Base-by-base conservation (phyloP, 1,140 invertebrate species). In the Scaptomyza montana region DNA sequence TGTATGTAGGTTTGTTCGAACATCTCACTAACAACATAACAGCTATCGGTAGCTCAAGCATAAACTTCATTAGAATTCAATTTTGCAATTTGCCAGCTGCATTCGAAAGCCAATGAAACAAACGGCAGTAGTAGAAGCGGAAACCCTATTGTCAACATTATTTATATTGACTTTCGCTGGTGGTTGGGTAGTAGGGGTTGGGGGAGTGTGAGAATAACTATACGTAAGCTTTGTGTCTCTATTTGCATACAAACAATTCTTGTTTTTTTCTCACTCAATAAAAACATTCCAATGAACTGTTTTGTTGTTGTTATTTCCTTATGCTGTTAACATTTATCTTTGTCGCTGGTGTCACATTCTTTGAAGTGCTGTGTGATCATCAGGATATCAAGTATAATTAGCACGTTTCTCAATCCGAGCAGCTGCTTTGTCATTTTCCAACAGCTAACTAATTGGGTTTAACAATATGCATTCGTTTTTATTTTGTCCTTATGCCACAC, bases 1-100 rank as follows among this genome's bases (percentile, higher is more conserved):
- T 41, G 39, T 3, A n/a, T 36, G 39, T 43, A 8, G 5, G 39
- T n/a, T n/a, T 43, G 39, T 43, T n/a, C 39, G 4, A 43, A n/a
- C 49, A 59, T 66, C 54, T 12, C 19, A 49, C 47, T 55, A 41
- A 68, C 49, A 47, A 36, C 33, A 8, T 9, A 36, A 9, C 33
- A 39, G 16, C 16, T 25, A 36, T 1, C n/a, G 13, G n/a, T 2
- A 41, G 45, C 16, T 12, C 1, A 25, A 2, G 21, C 19, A 41
- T 50, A 55, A 25, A 61, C 33, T 68, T 68, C 56, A 73, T 61
- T 68, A 61, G 43, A 61, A 68, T 73, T 73, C 56, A 68, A 73
- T 73, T 68, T 9, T 55, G 49, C 28, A 39, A 72, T 55, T 54
- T 47, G 19, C 41, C 10, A 53, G 7, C 47, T 12, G 30, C 13